A percentile compares a stretch with the other conserved stretches of the same genome.
phyloP scores from a whole-genome alignment of 2,888 invertebrate species.

The Empis stercorea region DNA sequence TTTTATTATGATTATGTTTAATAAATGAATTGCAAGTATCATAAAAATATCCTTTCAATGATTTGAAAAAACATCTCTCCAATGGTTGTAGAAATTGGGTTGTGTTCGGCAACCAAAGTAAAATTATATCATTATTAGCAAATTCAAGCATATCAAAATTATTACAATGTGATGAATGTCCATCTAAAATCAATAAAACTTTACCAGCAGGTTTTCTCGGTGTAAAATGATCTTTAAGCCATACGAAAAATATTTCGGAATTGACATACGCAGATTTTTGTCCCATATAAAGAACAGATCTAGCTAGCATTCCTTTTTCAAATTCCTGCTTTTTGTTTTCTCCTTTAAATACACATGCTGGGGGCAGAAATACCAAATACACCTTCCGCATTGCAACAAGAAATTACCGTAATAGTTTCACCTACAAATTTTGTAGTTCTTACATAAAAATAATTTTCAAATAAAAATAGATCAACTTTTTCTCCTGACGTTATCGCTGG shows the following conservation, averaged over 20 bases:
- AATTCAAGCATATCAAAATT: slow-evolving; percentile 2
- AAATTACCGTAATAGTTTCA: slow-evolving; percentile 23
- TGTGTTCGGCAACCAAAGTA: slow-evolving; percentile 4
- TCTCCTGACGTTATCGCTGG: slow-evolving; percentile 16
- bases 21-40: too few species aligned
- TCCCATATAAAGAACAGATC: slow-evolving; percentile 16
- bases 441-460: not conserved
- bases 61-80: too few species aligned
- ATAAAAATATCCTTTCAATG: too few species aligned
- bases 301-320: slow-evolving; percentile 17
- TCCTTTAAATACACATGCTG: slow-evolving; percentile 20
- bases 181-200: slow-evolving; percentile 16
- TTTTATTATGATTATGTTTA: too few species aligned
- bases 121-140: slow-evolving; percentile 2
- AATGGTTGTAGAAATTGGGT: too few species aligned
- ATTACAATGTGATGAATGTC: slow-evolving; percentile 4
- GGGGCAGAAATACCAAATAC: slow-evolving; percentile 21
- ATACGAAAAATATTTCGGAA: slow-evolving; percentile 16
- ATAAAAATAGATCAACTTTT: slow-evolving; percentile 7
- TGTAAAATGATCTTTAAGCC: slow-evolving; percentile 19
- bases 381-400: slow-evolving; percentile 26
- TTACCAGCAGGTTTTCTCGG: slow-evolving; percentile 16
- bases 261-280: slow-evolving; percentile 21
- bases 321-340: slow-evolving; percentile 19
- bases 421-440: slow-evolving; percentile 7